Evolutionary conservation across 1,140 invertebrate species (phyloP), one percentile per base, ranked within the genome.

Genomic region (Drosophila sucinea): DNA sequence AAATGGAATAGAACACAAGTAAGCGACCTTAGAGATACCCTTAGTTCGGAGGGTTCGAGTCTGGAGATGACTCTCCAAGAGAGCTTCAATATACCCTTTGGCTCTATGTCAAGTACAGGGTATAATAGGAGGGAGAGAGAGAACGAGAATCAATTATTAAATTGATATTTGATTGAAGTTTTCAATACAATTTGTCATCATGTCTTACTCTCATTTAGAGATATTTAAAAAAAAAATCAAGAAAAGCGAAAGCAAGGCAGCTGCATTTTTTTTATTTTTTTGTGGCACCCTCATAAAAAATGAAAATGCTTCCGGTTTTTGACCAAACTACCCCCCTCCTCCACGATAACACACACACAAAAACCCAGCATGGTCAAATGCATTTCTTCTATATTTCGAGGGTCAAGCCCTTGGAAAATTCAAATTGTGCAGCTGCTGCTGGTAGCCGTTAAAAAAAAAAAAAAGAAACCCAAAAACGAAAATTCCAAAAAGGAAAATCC

Each of bases 241-340:
- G 44, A 4, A 41, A 17, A 41, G n/a, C 30, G 2, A 8, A 11
- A 51, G 2, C 35, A 11, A 51, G 25, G 71, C 67, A 69, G 71
- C 73, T 73, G 81, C 41, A 6, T 54, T 47, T 40, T 23, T 32
- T 55, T 40, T 23, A 40, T 30, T 60, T 23, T 38, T 77, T 57
- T 54, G 47, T 65, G 77, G 79, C 80, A 83, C 84, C 84, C 84
- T 89, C 84, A 89, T 89, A 87, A 87, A 80, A 73, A 69, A 38
- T 66, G 64, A 54, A 73, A 79, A 56, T 61, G 74, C 76, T 89
- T 89, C 84, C 84, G 84, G 84, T 72, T 77, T 62, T 77, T 67
- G 8, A 63, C 57, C 41, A 77, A 73, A 70, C 44, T 73, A 71
- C 68, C 71, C 84, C 80, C 67, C 84, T 62, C 77, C 65, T 68